These are phyloP conservation scores for Phalacrocorax aristotelis DNA, from an alignment of 2,113 vertebrate species.

Conservation along the genomic window DNA sequence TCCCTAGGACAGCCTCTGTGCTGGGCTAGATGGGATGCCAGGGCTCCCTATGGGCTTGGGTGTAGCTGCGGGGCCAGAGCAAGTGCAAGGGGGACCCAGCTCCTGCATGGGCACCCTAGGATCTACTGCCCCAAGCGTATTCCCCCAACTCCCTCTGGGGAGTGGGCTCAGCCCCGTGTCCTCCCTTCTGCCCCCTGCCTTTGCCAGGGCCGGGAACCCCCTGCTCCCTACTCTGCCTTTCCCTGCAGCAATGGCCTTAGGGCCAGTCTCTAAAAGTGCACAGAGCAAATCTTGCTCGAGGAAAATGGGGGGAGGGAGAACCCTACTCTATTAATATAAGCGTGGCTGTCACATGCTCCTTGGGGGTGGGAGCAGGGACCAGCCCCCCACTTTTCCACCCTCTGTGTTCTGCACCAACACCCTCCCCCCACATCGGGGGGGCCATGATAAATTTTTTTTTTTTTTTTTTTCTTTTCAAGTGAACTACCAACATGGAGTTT, in stretches of 20 bases:
- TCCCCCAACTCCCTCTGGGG: not conserved
- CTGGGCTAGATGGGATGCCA: not conserved
- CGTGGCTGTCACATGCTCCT: accelerated
- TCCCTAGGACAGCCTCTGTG: not conserved
- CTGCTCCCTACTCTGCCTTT: not conserved
- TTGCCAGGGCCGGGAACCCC: not conserved
- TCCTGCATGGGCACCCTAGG: not conserved
- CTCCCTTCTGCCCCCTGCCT: not conserved
- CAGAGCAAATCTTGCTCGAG: not conserved
- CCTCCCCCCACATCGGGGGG: not conserved
- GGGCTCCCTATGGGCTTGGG: not conserved
- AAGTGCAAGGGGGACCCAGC: not conserved
- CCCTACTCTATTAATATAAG: not conserved
- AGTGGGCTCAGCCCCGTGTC: not conserved
- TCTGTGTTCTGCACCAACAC: not conserved
- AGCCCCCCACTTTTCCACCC: not conserved
- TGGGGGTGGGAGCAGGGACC: too few relatives aligned
- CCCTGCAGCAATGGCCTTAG: not conserved
- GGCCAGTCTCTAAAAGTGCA: not conserved
- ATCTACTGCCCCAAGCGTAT: accelerated
- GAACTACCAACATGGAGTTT: not conserved
- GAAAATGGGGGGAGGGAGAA: not conserved
- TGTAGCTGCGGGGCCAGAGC: not conserved
- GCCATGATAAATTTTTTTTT: not conserved
- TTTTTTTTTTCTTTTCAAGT: too few relatives aligned